Evolutionary conservation across 1,140 invertebrate species (phyloP).

Genomic region (Drosophila nigromelanica): DNA sequence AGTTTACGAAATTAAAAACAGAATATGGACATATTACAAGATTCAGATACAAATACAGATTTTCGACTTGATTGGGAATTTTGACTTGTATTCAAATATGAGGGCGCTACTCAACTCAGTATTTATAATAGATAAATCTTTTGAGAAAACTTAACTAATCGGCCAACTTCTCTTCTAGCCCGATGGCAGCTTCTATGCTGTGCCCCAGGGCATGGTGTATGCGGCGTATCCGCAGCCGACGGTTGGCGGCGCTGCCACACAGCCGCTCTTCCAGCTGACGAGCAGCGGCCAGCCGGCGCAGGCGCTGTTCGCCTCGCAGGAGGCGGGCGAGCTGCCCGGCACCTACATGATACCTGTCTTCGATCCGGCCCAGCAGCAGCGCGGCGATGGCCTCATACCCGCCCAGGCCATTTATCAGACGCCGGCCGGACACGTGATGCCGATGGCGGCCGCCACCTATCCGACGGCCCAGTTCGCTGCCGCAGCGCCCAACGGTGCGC

Average conservation of each 20-base stretch:
- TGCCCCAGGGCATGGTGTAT: constrained; percentile 83
- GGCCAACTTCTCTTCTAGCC: constrained; percentile 45
- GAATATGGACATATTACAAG: too few species aligned
- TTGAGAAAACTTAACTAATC: neutral
- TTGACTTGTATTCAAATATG: too few species aligned
- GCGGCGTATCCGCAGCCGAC: constrained; percentile 75
- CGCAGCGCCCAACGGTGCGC: constrained; percentile 71
- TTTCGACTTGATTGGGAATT: too few species aligned
- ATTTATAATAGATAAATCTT: neutral
- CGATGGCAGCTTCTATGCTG: constrained; percentile 83
- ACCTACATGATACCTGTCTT: constrained; percentile 83
- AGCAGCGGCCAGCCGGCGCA: constrained; percentile 62
- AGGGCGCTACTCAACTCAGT: too few species aligned
- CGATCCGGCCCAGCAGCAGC: constrained; percentile 76
- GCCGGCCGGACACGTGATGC: constrained; percentile 69
- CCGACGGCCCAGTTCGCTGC: constrained; percentile 74
- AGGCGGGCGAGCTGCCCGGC: constrained; percentile 70
- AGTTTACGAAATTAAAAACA: too few species aligned
- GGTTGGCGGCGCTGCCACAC: constrained; percentile 56
- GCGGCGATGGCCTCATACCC: constrained; percentile 69
- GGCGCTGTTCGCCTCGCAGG: constrained; percentile 63
- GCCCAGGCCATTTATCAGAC: constrained; percentile 79
- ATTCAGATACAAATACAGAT: too few species aligned
- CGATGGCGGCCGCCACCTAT: constrained; percentile 74
- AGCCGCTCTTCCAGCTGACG: constrained; percentile 72